Base-by-base conservation (phyloP, 2,113 vertebrate genomes). In the Leucopternis melanops region DNA sequence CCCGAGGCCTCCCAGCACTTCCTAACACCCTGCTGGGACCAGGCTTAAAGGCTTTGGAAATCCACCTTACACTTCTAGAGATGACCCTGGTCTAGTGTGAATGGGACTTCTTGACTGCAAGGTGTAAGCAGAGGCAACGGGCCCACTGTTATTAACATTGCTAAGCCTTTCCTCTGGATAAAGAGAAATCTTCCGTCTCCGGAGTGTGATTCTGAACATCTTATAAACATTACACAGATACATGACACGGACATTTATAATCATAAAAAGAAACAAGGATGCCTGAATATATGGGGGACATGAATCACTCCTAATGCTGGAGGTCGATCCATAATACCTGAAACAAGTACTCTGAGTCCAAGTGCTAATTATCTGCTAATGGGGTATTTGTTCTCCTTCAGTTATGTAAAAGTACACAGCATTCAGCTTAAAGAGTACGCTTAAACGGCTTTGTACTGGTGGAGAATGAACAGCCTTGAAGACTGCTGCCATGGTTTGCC, bases 341-440 rank as follows among this genome's bases (percentile, higher is more conserved):
- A 90, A 95, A 92, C 85, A 96, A 96, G 78, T 82, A 66, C 50
- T 94, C 87, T 49, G 82, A 88, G 66, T 65, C 74, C 66, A 91
- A 93, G 78, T 93, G 75, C 85, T 96, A 94, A 95, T 95, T 95
- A 93, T 86, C 92, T 73, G 94, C 90, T 93, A 94, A 95, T 95
- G 74, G 74, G 50, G 81, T 93, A 86, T 90, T 95, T 95, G 74
- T 94, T 92, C 90, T 93, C 90, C 82, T 94, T 96, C 94, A 94
- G 95, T 95, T 94, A 95, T 95, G 94, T 70, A 94, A 90, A 96
- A 87, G 66, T 55, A 77, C 83, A 75, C 70, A n/a, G 65, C 86
- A 72, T 95, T 96, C 92, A 88, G 54, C 34, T 36, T 42, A 55
- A 96, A 89, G 77, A 92, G 62, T 42, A 80, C 5, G 25, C 58